These are phyloP conservation scores for Drosophila navojoa DNA, from an alignment of 1,140 invertebrate species.

Conservation along the genomic window DNA sequence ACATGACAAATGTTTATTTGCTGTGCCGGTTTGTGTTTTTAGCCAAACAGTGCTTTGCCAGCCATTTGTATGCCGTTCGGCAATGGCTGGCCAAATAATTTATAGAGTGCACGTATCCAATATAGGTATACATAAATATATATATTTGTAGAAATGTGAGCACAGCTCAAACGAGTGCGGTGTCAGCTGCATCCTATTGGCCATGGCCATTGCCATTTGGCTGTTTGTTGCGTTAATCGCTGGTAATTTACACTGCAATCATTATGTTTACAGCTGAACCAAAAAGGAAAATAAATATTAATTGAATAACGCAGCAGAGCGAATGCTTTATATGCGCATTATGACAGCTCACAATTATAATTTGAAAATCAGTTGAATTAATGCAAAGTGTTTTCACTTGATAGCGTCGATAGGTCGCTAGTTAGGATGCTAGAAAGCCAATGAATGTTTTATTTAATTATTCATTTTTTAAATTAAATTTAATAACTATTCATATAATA, in stretches of 20 bases:
- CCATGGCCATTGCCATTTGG: no score
- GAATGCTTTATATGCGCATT: neutral
- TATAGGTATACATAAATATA: conserved; percentile 40
- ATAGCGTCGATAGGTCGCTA: no score
- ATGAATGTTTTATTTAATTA: no score
- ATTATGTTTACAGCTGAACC: conserved; percentile 37
- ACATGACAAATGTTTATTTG: conserved; percentile 73
- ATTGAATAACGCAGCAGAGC: conserved; percentile 49
- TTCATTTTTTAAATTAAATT: no score
- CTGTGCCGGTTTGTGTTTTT: conserved; percentile 50
- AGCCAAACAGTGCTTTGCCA: conserved; percentile 42
- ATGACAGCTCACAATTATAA: conserved; percentile 25
- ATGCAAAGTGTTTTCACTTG: conserved; percentile 8
- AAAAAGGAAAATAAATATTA: conserved; percentile 49
- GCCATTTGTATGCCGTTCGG: conserved; percentile 62
- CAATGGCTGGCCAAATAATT: conserved; percentile 56
- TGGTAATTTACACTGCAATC: conserved; percentile 65
- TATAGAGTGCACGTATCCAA: conserved; percentile 70
- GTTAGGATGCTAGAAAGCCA: neutral
- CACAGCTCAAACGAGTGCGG: conserved; percentile 36
- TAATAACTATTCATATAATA: no score
- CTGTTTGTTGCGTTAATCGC: conserved; percentile 44
- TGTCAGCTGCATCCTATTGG: conserved; percentile 7
- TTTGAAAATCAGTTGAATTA: conserved; percentile 2
- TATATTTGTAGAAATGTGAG: conserved; percentile 52